Evolutionary conservation across 2,113 vertebrate genomes (phyloP).

Genomic region (Rattus norvegicus): GRCr8 NC_086020.1:47747001-47747500

Average conservation of each 20-base stretch:
- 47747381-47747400: constrained; percentile 70
- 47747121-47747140: constrained; percentile 62
- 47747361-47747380: constrained; percentile 56
- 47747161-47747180: constrained; percentile 86
- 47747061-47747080: constrained; percentile 27
- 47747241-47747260: constrained; percentile 33
- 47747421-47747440: constrained; percentile 75
- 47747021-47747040: constrained; percentile 53
- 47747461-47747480: constrained; percentile 84
- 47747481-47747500: constrained; percentile 85
- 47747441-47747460: constrained; percentile 81
- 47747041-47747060: constrained; percentile 40
- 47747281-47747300: neutral
- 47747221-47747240: constrained; percentile 36
- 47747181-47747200: constrained; percentile 64
- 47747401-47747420: constrained; percentile 70
- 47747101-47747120: neutral
- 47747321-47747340: constrained; percentile 49
- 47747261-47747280: constrained; percentile 40
- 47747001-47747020: constrained; percentile 40
- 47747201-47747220: constrained; percentile 26
- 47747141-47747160: constrained; percentile 82
- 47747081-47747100: constrained; percentile 15
- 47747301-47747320: constrained; percentile 36
- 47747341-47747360: constrained; percentile 29